phyloP scores from a whole-genome alignment of 2,113 vertebrate genomes.

The Lethenteron camtschaticum region DNA sequence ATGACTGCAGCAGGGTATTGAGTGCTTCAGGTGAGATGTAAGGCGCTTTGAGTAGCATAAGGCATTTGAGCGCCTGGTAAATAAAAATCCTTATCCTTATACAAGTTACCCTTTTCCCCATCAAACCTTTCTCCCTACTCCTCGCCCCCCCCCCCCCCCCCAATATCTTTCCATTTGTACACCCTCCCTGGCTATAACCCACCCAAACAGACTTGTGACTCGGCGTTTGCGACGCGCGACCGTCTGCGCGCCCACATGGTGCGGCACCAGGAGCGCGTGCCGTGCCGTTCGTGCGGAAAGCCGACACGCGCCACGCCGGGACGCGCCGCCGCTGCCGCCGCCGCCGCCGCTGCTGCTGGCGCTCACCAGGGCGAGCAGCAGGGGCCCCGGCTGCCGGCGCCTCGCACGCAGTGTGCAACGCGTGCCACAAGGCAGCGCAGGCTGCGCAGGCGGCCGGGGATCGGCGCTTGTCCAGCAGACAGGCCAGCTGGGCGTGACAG shows the following conservation, averaged over 20 bases:
- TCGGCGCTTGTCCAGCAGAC: too few species aligned
- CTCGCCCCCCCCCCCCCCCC: neutral
- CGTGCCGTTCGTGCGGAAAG: constrained; percentile 66
- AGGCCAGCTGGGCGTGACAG: too few species aligned
- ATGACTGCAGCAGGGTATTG: too few species aligned
- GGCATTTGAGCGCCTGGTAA: neutral
- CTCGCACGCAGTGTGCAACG: too few species aligned
- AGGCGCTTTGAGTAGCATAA: too few species aligned
- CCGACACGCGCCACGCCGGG: constrained; percentile 46
- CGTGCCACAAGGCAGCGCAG: too few species aligned
- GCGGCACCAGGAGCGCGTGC: constrained; percentile 67
- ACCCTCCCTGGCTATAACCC: neutral
- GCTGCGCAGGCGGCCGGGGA: too few species aligned
- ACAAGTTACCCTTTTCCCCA: neutral
- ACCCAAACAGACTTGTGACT: constrained; percentile 44
- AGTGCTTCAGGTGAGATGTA: too few species aligned
- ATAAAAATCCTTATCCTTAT: neutral
- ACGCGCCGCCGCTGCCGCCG: neutral
- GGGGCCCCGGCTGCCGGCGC: too few species aligned
- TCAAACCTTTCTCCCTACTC: neutral
- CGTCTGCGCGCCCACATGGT: constrained; percentile 64
- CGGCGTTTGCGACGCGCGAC: constrained; percentile 67
- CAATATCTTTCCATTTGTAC: constrained; percentile 11
- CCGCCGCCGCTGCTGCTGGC: too few species aligned
- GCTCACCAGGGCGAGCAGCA: too few species aligned